Base-by-base conservation (phyloP, 2,113 vertebrate genomes). In the Bothrops jararaca region DNA sequence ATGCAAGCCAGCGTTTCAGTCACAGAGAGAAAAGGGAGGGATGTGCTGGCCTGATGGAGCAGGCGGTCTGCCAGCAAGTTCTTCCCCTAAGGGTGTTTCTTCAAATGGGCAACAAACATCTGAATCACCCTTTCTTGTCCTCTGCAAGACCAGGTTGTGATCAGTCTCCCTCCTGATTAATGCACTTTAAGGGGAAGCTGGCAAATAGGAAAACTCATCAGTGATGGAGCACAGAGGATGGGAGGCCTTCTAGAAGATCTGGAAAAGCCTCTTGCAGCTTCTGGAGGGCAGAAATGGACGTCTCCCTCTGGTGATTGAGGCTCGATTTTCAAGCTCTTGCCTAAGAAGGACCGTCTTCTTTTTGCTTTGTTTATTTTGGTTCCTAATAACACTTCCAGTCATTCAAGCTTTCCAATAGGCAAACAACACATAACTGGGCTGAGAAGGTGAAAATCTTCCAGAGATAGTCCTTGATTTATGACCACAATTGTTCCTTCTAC, bases 71-170 rank as follows among this genome's bases (percentile, higher is more conserved):
- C 34, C 96, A 93, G 91, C 74, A 50, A 92, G 94, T 94, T 94
- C 96, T 94, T 95, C 11, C 20, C 64, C 53, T 24, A 2, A 48
- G 85, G 53, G 9, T 92, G 95, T 95, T 96, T 96, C 96, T 96
- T 96, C 96, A 95, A 95, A 93, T 94, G 96, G 50, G 95, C 95
- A 95, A 95, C 94, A 15, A 74, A 95, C 96, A 95, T 96, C 95
- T 96, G 96, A 96, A 58, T 95, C 89, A 86, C 91, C 22, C 94
- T 95, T 96, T 96, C 95, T 92, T 94, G 95, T 89, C 80, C 94
- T 93, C 94, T 96, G 95, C 86, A 92, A 95, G 95, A 95, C 93
- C 95, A 95, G 94, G 94, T 94, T 92, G 74, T 10, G 18, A 74
- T 15, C 22, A 6, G n/a, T 26, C 18, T 48, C 22, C 26, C 13